These are phyloP conservation scores for Dasyurus viverrinus DNA, from an alignment of 2,113 vertebrate species.

Conservation along the genomic window DNA sequence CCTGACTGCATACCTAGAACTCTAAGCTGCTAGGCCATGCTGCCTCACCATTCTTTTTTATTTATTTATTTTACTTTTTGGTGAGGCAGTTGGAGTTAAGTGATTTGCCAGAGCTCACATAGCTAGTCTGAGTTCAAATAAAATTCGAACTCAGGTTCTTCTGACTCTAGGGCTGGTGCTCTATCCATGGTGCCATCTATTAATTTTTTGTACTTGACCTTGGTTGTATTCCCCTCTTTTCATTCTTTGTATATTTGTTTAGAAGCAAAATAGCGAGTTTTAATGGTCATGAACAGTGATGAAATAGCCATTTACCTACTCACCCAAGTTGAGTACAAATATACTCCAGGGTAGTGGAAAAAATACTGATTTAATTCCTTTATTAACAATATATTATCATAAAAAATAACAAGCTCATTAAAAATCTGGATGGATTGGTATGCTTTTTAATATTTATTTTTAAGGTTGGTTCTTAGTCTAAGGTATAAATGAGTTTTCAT, in stretches of 20 bases:
- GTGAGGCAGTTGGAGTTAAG: no score
- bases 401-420: neutral
- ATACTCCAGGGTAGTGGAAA: neutral
- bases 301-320: neutral
- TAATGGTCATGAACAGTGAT: conserved; percentile 4
- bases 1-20: neutral
- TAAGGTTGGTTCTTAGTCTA: neutral
- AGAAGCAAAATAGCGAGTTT: neutral
- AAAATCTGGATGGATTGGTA: neutral
- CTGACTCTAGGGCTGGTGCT: no score
- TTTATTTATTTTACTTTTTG: neutral
- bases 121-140: no score
- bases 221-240: neutral
- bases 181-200: neutral
- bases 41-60: neutral
- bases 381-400: neutral
- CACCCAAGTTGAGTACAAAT: neutral
- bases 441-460: neutral
- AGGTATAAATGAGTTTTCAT: conserved; percentile 16
- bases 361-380: conserved; percentile 8
- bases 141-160: no score
- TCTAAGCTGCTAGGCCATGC: neutral
- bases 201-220: neutral
- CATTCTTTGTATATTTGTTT: conserved; percentile 10
- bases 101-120: no score